These are phyloP conservation scores for Drosophila pachea DNA, from an alignment of 1,140 invertebrate species.

Conservation along the genomic window DNA sequence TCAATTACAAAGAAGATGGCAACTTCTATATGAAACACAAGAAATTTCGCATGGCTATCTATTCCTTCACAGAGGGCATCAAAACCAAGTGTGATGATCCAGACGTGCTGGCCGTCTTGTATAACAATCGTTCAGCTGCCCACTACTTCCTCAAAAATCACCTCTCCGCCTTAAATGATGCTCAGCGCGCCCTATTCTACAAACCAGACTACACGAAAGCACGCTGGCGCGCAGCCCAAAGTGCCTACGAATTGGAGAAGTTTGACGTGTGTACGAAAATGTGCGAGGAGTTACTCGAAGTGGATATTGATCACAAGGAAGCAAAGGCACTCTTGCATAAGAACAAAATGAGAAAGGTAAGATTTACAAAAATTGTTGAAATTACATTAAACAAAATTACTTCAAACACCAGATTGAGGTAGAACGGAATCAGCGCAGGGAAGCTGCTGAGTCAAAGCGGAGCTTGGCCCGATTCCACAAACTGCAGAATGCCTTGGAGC, in stretches of 20 bases:
- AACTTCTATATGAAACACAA: conserved; percentile 97
- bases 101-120: conserved; percentile 89
- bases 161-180: conserved; percentile 86
- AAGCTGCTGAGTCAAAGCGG: conserved; percentile 80
- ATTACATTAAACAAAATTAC: not conserved
- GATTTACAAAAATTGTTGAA: not conserved
- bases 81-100: conserved; percentile 87
- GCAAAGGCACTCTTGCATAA: conserved; percentile 82
- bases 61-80: conserved; percentile 92
- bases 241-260: conserved; percentile 84
- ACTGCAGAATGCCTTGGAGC: conserved; percentile 78
- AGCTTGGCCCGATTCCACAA: conserved; percentile 78
- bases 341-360: conserved; percentile 80
- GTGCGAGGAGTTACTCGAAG: conserved; percentile 85
- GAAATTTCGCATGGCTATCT: conserved; percentile 94
- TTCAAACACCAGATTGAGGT: conserved; percentile 79
- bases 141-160: conserved; percentile 93
- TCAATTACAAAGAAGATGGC: conserved; percentile 96
- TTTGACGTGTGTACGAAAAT: conserved; percentile 87
- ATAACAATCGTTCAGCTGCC: conserved; percentile 94
- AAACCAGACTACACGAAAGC: conserved; percentile 91
- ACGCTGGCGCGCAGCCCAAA: conserved; percentile 86
- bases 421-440: conserved; percentile 83
- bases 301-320: conserved; percentile 81
- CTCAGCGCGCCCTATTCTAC: conserved; percentile 87